Evolutionary conservation across 2,888 invertebrate genomes (phyloP).

Genomic region (Ochlodes sylvanus): DNA sequence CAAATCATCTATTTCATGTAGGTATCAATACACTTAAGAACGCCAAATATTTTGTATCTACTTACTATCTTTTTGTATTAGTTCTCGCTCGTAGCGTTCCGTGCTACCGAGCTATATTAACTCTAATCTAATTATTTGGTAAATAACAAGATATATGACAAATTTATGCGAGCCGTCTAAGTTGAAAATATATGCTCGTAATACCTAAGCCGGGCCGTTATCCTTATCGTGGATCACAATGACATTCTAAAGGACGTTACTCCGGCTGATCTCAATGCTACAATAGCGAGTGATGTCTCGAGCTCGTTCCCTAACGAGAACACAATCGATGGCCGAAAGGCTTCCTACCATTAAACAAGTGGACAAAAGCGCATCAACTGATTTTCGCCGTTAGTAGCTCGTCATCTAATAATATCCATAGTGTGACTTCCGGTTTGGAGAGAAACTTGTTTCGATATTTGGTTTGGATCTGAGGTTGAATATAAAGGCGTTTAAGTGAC

Average conservation of each 20-base stretch:
- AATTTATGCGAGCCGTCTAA: too few relatives aligned
- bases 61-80: too few relatives aligned
- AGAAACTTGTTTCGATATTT: conserved; percentile 58
- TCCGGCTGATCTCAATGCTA: conserved; percentile 10
- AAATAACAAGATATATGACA: too few relatives aligned
- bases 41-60: too few relatives aligned
- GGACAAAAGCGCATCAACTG: conserved; percentile 53
- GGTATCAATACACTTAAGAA: too few relatives aligned
- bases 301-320: conserved; percentile 60
- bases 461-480: background rate
- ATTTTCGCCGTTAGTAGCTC: conserved; percentile 46
- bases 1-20: too few relatives aligned
- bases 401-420: conserved; percentile 49
- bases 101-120: too few relatives aligned
- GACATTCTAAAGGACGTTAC: conserved; percentile 35
- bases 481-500: background rate
- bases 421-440: conserved; percentile 57
- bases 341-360: conserved; percentile 71
- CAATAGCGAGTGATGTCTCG: conserved; percentile 56
- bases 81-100: too few relatives aligned
- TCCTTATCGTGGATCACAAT: conserved; percentile 24
- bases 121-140: too few relatives aligned
- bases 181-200: too few relatives aligned
- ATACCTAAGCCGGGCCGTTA: conserved; percentile 20
- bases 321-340: conserved; percentile 65